Conservation (phyloP, 2,888 invertebrate species). For the Eristalis tenax region DNA sequence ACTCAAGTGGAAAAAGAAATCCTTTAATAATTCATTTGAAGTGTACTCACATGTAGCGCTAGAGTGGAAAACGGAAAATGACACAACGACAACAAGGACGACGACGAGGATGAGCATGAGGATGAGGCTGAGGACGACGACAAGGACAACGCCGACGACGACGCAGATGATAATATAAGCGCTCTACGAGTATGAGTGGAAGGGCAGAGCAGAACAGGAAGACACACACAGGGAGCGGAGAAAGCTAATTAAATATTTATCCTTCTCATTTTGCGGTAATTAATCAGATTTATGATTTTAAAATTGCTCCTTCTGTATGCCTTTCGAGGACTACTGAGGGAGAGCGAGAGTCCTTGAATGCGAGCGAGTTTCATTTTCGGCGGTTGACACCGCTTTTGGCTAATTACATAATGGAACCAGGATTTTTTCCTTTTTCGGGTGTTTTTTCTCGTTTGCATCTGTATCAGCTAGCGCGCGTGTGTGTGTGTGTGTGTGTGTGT, state of each 20-base stretch:
- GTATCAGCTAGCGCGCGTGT: not conserved
- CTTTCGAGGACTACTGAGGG: not conserved
- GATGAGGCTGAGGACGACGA: not conserved
- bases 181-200: not conserved
- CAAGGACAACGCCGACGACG: not conserved
- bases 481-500: not conserved
- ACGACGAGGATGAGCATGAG: not conserved
- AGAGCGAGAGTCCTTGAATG: slow-evolving; percentile 18
- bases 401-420: slow-evolving; percentile 25
- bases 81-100: slow-evolving; percentile 27
- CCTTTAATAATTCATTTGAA: slow-evolving; percentile 68
- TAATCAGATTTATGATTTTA: slow-evolving; percentile 70
- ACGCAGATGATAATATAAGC: slow-evolving; percentile 29
- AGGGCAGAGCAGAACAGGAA: not conserved
- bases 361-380: slow-evolving; percentile 26
- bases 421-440: not conserved
- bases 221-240: slow-evolving; percentile 18
- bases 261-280: slow-evolving; percentile 70
- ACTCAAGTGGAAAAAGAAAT: slow-evolving; percentile 62
- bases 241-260: slow-evolving; percentile 71
- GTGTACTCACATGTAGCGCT: slow-evolving; percentile 29
- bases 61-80: slow-evolving; percentile 34
- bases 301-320: slow-evolving; percentile 53
- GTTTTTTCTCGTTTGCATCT: slow-evolving; percentile 5
- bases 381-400: slow-evolving; percentile 16